These are phyloP conservation scores for Sardina pilchardus DNA, from an alignment of 2,113 vertebrate genomes.

Conservation along the genomic window DNA sequence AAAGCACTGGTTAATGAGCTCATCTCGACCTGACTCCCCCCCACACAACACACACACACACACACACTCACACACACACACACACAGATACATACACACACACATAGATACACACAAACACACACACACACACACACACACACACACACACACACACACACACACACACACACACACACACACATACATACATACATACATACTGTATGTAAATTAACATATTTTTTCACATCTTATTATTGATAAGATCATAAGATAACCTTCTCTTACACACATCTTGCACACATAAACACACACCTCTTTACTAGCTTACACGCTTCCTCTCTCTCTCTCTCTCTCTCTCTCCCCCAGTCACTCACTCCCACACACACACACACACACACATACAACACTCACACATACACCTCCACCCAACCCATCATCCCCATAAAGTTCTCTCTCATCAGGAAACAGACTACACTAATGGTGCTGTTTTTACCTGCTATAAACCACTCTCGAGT, in stretches of 20 bases:
- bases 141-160: neutral
- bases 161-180: neutral
- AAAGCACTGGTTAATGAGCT: conserved; percentile 1
- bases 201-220: too few relatives aligned
- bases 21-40: neutral
- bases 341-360: neutral
- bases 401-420: neutral
- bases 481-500: conserved; percentile 23
- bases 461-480: conserved; percentile 28
- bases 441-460: conserved; percentile 26
- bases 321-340: neutral
- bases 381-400: neutral
- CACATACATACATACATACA: neutral
- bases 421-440: conserved; percentile 36
- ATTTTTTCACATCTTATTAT: too few relatives aligned
- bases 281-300: conserved; percentile 20
- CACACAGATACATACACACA: neutral
- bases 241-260: neutral
- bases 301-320: neutral
- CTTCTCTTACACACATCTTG: neutral
- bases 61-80: neutral
- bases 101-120: neutral
- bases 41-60: neutral
- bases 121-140: conserved; percentile 6
- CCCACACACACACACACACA: neutral